These are phyloP conservation scores for Clivina fossor DNA, from an alignment of 2,888 invertebrate genomes.

Conservation along the genomic window DNA sequence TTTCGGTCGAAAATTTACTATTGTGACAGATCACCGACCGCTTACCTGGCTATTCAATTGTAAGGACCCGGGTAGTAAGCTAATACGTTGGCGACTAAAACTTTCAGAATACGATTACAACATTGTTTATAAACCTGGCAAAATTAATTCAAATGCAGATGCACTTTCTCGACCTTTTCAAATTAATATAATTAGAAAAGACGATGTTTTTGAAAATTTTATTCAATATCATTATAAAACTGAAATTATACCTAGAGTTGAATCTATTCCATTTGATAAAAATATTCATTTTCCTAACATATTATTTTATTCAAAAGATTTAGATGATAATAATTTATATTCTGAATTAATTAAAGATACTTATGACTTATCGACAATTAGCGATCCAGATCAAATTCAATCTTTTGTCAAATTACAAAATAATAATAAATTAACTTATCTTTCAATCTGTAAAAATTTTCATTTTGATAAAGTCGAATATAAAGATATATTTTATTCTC, in stretches of 20 bases:
- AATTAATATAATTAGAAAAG: slow-evolving; percentile 3
- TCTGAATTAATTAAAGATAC: neutral
- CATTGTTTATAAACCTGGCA: slow-evolving; percentile 42
- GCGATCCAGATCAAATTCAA: neutral
- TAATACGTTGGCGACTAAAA: slow-evolving; percentile 42
- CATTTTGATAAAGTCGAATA: slow-evolving; percentile 17
- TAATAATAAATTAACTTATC: neutral
- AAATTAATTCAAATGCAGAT: slow-evolving; percentile 42
- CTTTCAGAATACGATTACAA: slow-evolving; percentile 43
- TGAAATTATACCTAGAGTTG: neutral
- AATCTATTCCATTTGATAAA: neutral
- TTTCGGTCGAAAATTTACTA: slow-evolving; percentile 39
- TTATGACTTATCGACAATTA: neutral
- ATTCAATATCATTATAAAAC: slow-evolving; percentile 12
- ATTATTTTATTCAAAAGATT: slow-evolving; percentile 8
- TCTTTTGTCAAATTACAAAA: neutral
- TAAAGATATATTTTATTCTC: slow-evolving; percentile 11
- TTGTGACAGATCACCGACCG: slow-evolving; percentile 39
- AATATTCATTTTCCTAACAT: slow-evolving; percentile 2
- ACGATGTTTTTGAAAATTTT: slow-evolving; percentile 17
- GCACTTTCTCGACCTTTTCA: slow-evolving; percentile 40
- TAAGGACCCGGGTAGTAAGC: slow-evolving; percentile 39
- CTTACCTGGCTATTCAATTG: slow-evolving; percentile 30
- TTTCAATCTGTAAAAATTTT: slow-evolving; percentile 6
- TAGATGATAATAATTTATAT: slow-evolving; percentile 10